These are phyloP conservation scores for Cyphomyrus discorhynchus DNA, from an alignment of 2,113 vertebrate genomes.

Conservation along the genomic window DNA sequence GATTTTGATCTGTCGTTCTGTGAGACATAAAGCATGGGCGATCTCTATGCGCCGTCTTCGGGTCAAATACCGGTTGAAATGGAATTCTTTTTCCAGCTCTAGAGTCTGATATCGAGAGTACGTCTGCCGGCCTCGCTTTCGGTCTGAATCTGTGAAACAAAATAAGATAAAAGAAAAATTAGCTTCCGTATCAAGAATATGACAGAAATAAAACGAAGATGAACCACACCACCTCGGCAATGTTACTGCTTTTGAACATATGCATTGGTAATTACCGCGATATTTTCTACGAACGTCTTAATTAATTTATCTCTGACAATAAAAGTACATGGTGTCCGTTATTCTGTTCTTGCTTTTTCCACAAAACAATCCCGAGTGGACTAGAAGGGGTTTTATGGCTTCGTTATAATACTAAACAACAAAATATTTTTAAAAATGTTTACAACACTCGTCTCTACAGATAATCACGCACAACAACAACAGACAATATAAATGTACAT, in stretches of 20 bases:
- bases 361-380: neutral
- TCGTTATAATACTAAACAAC: neutral
- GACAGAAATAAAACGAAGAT: neutral
- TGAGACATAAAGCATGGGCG: conserved; percentile 73
- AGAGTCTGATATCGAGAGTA: conserved; percentile 86
- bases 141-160: conserved; percentile 65
- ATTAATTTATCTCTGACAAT: neutral
- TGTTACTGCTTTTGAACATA: neutral
- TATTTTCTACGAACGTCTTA: neutral
- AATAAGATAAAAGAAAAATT: neutral
- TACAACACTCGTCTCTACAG: neutral
- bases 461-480: neutral
- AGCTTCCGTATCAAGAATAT: conserved; percentile 19
- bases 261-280: neutral
- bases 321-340: neutral
- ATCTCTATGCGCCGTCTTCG: conserved; percentile 78
- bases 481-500: neutral
- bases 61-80: conserved; percentile 85
- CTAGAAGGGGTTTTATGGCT: neutral
- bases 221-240: neutral
- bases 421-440: neutral
- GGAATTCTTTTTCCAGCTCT: conserved; percentile 89
- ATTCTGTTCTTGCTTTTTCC: neutral
- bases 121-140: conserved; percentile 81
- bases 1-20: conserved; percentile 86